phyloP scores from a whole-genome alignment of 1,140 invertebrate genomes.

The Drosophila ogumai region DNA sequence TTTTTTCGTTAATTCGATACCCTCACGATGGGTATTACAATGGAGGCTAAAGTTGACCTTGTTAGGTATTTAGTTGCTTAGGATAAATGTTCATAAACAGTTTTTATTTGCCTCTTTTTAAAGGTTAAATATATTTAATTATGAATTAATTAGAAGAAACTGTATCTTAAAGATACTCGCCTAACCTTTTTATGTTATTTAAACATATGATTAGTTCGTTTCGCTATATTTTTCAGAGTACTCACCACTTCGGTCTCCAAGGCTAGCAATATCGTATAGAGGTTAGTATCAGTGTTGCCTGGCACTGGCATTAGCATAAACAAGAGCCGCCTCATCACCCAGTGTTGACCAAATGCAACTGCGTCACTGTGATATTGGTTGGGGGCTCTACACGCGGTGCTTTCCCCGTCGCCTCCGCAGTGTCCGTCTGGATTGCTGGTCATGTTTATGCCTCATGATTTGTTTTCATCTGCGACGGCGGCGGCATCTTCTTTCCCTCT shows the following conservation, averaged over 20 bases:
- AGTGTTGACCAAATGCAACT: constrained; percentile 71
- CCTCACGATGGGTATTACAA: constrained; percentile 2
- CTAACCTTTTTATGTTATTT: no score
- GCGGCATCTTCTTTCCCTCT: constrained; percentile 17
- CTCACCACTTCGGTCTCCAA: not conserved
- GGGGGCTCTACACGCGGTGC: not conserved
- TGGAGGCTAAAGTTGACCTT: not conserved
- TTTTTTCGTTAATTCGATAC: constrained; percentile 39
- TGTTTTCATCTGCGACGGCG: constrained; percentile 45
- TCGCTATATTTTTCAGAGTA: not conserved
- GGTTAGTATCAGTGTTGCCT: constrained; percentile 25
- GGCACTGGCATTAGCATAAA: constrained; percentile 64
- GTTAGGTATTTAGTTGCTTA: not conserved
- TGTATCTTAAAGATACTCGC: not conserved
- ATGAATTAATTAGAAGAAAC: no score
- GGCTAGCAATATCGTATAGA: not conserved
- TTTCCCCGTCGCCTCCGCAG: constrained; percentile 32
- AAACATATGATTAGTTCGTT: not conserved
- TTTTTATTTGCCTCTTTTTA: not conserved
- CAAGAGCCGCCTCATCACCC: constrained; percentile 59
- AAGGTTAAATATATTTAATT: no score
- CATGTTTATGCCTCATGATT: constrained; percentile 73
- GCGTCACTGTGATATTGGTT: constrained; percentile 58
- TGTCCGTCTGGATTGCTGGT: constrained; percentile 33
- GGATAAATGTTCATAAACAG: not conserved